Percentiles rank a stretch among this genome's conserved stretches.
Conservation (phyloP, 2,797 vertebrate species). For the Pangasius krempfi region DNA sequence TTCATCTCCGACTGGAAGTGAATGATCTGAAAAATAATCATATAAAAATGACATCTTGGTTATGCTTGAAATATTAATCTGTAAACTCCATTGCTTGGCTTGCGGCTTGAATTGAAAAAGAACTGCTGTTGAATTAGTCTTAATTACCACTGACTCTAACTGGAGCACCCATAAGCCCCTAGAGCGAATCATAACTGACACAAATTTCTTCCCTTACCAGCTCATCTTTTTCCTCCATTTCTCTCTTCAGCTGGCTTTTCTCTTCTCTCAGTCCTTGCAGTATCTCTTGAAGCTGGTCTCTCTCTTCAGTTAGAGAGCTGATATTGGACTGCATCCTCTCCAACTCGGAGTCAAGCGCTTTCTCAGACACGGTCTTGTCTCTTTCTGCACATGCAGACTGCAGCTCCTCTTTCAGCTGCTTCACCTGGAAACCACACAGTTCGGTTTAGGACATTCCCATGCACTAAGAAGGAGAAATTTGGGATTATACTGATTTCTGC, state of each 20-base stretch:
- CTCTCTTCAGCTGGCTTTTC: conserved; percentile 17
- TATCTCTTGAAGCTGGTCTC: conserved; percentile 47
- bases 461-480: neutral
- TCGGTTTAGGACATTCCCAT: neutral
- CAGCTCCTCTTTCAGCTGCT: conserved; percentile 52
- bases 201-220: conserved; percentile 25
- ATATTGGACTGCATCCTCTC: conserved; percentile 59
- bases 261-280: conserved; percentile 34
- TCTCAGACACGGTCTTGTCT: conserved; percentile 42
- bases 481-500: neutral
- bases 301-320: conserved; percentile 54
- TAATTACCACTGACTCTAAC: neutral
- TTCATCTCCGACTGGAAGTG: conserved; percentile 24
- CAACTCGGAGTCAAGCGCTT: conserved; percentile 4
- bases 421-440: conserved; percentile 39
- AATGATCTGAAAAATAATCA: conserved; percentile 24
- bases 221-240: conserved; percentile 46
- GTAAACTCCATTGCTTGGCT: neutral
- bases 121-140: neutral
- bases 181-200: no score
- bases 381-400: conserved; percentile 36
- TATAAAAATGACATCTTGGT: neutral
- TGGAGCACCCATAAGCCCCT: neutral
- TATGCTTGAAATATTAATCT: neutral
- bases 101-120: neutral